Base-by-base conservation (phyloP, 2,888 invertebrate genomes). In the Aspidiotus rigidus region DNA sequence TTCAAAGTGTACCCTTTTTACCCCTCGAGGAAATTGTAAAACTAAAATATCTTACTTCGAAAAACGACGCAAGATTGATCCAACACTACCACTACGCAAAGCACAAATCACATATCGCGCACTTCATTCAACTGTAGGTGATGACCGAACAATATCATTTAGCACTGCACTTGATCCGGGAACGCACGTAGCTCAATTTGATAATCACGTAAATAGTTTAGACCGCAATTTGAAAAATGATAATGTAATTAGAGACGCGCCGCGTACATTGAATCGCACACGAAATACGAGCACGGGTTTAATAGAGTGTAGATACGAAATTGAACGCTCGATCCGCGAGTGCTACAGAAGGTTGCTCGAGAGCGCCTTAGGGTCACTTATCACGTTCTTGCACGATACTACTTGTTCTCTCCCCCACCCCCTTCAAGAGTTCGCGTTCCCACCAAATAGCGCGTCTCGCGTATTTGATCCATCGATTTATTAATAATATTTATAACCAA, bases 311-410 rank as follows among this genome's bases (percentile, higher is more conserved):
- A 49, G 11, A n/a, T n/a, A 13, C 11, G 49, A 49, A 11, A n/a
- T 13, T 49, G n/a, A 49, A n/a, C 11, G 11, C 10, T 11, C 49
- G 10, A 49, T 13, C 49, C n/a, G 11, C 11, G n/a, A n/a, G 10
- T n/a, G 49, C 54, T 64, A 54, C 55, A 54, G 64, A 64, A 64
- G 64, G 64, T 64, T 64, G 64, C 64, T 64, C 54, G 64, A 64
- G 15, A 40, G 54, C 64, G 64, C 64, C 64, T 54, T 9, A 15
- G 64, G 64, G 64, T 55, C 64, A 54, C 54, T 64, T 64, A 64
- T 64, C 64, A 64, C 64, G 64, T 64, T 64, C 62, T 64, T 28
- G 64, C 53, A 16, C 42, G 62, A 55, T n/a, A n/a, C 28, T 62
- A 64, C 39, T 64, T 64, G 64, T 64, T 54, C 64, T 54, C 64